phyloP scores from a whole-genome alignment of 2,113 vertebrate genomes.

The Fulica atra region DNA sequence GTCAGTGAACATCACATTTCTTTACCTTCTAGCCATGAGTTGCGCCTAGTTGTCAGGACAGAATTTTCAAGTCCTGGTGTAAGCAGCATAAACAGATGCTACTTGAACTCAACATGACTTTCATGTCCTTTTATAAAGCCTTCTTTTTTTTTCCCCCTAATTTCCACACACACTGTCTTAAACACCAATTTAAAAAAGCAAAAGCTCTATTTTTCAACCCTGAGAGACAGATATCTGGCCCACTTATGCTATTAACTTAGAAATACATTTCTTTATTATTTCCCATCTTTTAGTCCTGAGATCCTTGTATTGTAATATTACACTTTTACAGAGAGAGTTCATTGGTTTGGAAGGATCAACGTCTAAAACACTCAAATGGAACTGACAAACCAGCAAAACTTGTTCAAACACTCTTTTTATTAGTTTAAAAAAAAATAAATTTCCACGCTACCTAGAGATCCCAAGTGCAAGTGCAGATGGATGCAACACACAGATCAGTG shows the following conservation, averaged over 20 bases:
- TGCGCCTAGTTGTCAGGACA: background rate
- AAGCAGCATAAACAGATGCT: background rate
- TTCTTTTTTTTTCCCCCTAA: background rate
- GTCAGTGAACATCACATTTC: background rate
- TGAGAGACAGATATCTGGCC: background rate
- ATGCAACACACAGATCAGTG: background rate
- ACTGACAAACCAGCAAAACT: background rate
- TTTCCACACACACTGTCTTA: background rate
- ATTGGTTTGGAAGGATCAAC: background rate
- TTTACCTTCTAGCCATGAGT: background rate
- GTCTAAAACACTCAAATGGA: background rate
- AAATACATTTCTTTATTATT: background rate
- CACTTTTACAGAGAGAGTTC: background rate
- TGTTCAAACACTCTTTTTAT: conserved; percentile 71
- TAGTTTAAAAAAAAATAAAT: conserved; percentile 48
- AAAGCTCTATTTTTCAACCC: background rate
- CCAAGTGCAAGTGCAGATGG: background rate
- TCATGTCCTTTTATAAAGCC: background rate
- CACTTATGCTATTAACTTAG: background rate
- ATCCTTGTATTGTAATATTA: background rate
- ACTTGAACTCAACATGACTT: background rate
- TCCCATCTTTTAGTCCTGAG: background rate
- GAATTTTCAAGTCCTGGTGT: background rate
- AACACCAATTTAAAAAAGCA: background rate
- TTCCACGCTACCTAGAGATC: conserved; percentile 15